Evolutionary conservation across 2,888 invertebrate genomes (phyloP), one percentile per base, ranked within the genome.

Genomic region (Watsonalla binaria): DNA sequence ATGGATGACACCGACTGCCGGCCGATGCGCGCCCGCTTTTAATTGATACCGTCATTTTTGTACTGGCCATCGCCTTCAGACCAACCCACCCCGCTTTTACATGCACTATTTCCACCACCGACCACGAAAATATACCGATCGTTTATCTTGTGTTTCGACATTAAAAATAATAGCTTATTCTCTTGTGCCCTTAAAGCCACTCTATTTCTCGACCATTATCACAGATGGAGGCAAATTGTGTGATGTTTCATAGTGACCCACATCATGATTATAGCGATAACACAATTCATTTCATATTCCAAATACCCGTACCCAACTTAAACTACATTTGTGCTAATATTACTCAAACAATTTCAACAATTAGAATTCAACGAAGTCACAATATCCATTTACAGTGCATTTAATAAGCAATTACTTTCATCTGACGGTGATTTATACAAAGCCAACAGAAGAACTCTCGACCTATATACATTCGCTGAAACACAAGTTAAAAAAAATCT

Each of bases 11-110:
- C 70, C 68, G 61, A 65, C 70, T 65, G 74, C 72, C 70, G 65
- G 65, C 69, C 71, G 65, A 59, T 64, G 64, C 71, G 68, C 69
- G 69, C 74, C 77, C 68, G 72, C 78, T 82, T 86, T 87, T 88
- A 88, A 90, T 89, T 87, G 86, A 86, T 86, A 82, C 76, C 78
- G 80, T 80, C 80, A 86, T 86, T 87, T 89, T 86, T 84, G 78
- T 72, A 66, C 76, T 63, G 65, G 59, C 67, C 70, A 60, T 55
- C 42, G 51, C 54, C 53, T 54, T 55, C 57, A 47, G 47, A 53
- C 50, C 54, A 58, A 54, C 57, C 52, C 55, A 54, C 54, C 53
- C 42, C 11, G 11, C 42, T 11, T 42, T 42, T 11, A 11, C 42
- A 42, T 42, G 8, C 7, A 37, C 7, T 37, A 42, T 11, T 11